These are phyloP conservation scores for Drosophila rubida DNA, from an alignment of 2,888 invertebrate species.

Conservation along the genomic window DNA sequence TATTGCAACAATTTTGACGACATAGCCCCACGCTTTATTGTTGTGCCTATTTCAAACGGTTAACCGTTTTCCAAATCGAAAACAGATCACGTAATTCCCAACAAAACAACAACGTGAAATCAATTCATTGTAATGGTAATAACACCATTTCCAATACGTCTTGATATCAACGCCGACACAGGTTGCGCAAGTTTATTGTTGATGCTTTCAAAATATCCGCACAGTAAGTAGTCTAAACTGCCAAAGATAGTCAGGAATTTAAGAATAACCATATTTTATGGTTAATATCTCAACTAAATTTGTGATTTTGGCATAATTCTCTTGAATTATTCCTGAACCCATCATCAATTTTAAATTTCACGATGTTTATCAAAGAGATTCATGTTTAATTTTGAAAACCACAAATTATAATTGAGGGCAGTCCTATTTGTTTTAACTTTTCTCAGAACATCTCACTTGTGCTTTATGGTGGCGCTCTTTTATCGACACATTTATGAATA, in stretches of 20 bases:
- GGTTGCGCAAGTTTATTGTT: slow-evolving; percentile 56
- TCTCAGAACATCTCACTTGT: neutral
- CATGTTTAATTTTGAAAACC: neutral
- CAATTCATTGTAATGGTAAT: slow-evolving; percentile 62
- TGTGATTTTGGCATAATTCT: too few relatives aligned
- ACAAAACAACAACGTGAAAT: slow-evolving; percentile 25
- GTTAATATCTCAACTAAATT: neutral
- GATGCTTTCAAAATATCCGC: slow-evolving; percentile 28
- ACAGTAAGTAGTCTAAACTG: too few relatives aligned
- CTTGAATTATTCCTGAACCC: too few relatives aligned
- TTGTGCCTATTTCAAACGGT: slow-evolving; percentile 10
- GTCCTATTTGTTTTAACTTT: neutral
- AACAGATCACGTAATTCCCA: slow-evolving; percentile 61
- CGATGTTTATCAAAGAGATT: neutral
- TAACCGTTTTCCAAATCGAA: slow-evolving; percentile 35
- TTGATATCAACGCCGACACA: slow-evolving; percentile 32
- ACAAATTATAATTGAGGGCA: neutral
- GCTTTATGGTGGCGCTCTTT: neutral
- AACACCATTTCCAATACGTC: slow-evolving; percentile 45
- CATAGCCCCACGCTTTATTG: slow-evolving; percentile 3
- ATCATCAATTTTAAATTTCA: neutral
- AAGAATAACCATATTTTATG: neutral
- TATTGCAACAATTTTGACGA: slow-evolving; percentile 10
- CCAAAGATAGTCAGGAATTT: too few relatives aligned
- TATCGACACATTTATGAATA: neutral